Evolutionary conservation across 1,140 invertebrate genomes (phyloP), one percentile per base, ranked within the genome.

Genomic region (Sminthurides bifidus): DNA sequence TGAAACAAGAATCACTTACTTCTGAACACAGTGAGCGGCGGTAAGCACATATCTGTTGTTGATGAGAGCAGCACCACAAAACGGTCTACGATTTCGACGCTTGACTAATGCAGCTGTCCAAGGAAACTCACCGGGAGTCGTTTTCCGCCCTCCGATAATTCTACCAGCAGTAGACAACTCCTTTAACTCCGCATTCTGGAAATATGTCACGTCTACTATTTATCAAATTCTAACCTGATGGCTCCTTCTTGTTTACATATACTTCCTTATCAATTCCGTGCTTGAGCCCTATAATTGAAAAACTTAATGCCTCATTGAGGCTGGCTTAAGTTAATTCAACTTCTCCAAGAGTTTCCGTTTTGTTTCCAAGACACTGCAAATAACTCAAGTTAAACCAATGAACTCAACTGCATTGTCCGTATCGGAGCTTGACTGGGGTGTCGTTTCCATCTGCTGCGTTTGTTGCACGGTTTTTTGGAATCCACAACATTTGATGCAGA

Each of bases 21-120:
- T 69, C 53, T 66, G 63, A 31, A 75, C 67, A 59, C 75, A 76
- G 64, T 76, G 75, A 12, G 74, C 74, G 2, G 75, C 74, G 5
- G 74, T 74, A 6, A 72, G 56, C 3, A 76, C 61, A 68, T 70
- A 76, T 33, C 66, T 62, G 23, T 64, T 58, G 56, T 69, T 66
- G 17, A 76, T 71, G 1, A 76, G 57, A 10, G 71, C 67, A 15
- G 71, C 74, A 26, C 74, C 74, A 55, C 75, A 76, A 26, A 61
- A 65, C 2, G 65, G 65, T 26, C 50, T 31, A 27, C 45, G 51
- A 5, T 30, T 31, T 21, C 58, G 58, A 35, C 30, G 56, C 26
- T 43, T 56, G 21, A 65, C 58, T 3, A 65, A 45, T 12, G 60
- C 63, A 17, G 41, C 63, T 2, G 53, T 54, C 61, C 61, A 63